Evolutionary conservation across 2,888 invertebrate genomes (phyloP), one percentile per base, ranked within the genome.

Genomic region (Ferdinandea cuprea): DNA sequence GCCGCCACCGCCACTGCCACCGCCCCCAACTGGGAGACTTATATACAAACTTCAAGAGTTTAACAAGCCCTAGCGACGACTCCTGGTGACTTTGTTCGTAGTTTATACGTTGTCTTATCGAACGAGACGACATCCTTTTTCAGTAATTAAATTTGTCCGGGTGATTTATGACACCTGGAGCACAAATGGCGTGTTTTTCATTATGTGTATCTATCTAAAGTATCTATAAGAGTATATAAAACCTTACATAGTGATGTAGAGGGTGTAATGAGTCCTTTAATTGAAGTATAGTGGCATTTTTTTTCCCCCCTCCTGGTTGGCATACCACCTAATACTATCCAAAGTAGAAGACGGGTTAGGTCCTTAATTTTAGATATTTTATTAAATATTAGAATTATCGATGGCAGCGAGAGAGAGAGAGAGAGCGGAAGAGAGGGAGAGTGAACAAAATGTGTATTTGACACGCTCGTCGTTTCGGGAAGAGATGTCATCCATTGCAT

Each of bases 121-220:
- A 77, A 71, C 77, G 71, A 81, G 78, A 83, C 78, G 78, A 83
- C 83, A 83, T 83, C 83, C 83, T 83, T 80, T 84, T 84, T 85
- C 71, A 86, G 86, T 86, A 86, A 86, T 86, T 86, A 86, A 86
- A 86, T 86, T 86, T 86, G 85, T 86, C 86, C 86, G 81, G 83
- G 86, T 86, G 86, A 86, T 86, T 86, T 86, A 86, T 86, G 86
- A 86, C 85, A 86, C 76, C 74, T 80, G 58, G 66, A 85, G 77
- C 77, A 85, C 81, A 85, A 86, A 86, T 81, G 85, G 84, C 78
- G 80, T 80, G 85, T 80, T 85, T 79, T 85, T 83, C 83, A 83
- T 73, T 78, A 83, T 73, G 56, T 78, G 68, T 78, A 83, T 83
- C 78, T 83, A 83, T 78, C 79, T 73, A 21, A 59, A 79, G 72